These are phyloP conservation scores for Rhodophaea formosa DNA, from an alignment of 2,888 invertebrate genomes.

Conservation along the genomic window DNA sequence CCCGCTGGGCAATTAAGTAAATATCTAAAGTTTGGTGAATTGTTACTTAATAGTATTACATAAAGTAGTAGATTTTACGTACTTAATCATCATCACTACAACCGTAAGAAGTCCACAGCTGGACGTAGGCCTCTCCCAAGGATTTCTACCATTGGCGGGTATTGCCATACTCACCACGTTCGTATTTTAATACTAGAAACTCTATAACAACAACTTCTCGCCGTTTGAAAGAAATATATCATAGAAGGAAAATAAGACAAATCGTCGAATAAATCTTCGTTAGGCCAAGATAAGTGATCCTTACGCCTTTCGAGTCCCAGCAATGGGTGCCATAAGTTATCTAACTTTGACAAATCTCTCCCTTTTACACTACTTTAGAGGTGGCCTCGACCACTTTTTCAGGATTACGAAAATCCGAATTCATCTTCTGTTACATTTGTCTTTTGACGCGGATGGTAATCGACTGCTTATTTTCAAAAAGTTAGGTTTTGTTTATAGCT, in stretches of 20 bases:
- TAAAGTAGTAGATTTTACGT: too few relatives aligned
- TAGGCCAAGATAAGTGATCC: constrained; percentile 57
- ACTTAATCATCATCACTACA: too few relatives aligned
- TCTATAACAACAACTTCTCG: not conserved
- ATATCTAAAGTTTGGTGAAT: too few relatives aligned
- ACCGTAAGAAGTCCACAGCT: too few relatives aligned
- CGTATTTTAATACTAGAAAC: not conserved
- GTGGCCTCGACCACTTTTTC: constrained; percentile 7
- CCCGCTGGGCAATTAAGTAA: too few relatives aligned
- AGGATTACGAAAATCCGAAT: constrained; percentile 9
- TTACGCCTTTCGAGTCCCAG: constrained; percentile 41
- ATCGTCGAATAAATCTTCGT: constrained; percentile 54
- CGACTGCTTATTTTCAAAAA: too few relatives aligned
- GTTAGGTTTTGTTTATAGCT: too few relatives aligned
- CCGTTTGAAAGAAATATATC: constrained; percentile 14
- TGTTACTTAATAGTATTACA: too few relatives aligned
- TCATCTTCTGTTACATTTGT: not conserved
- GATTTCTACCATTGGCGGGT: too few relatives aligned
- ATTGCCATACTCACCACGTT: too few relatives aligned
- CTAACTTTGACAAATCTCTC: constrained; percentile 23
- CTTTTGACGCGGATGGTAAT: not conserved
- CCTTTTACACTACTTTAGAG: constrained; percentile 18
- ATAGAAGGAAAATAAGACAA: constrained; percentile 37
- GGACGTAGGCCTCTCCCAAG: too few relatives aligned
- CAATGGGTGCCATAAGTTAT: constrained; percentile 54